phyloP scores from a whole-genome alignment of 2,888 invertebrate genomes.

The Agrilus biguttatus region DNA sequence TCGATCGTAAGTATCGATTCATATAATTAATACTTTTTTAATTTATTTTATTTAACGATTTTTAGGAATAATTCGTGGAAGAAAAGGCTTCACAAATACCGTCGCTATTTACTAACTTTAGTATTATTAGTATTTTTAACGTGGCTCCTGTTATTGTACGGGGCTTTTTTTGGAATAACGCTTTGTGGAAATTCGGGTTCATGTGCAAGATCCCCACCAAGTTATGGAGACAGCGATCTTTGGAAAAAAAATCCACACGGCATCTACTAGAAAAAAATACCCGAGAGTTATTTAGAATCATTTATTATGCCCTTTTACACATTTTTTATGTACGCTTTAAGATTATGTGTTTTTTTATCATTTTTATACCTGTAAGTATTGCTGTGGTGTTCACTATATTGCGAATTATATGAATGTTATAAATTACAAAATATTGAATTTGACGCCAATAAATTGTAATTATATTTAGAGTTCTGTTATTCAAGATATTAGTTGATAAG shows the following conservation, averaged over 20 bases:
- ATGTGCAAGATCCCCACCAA: too few relatives aligned
- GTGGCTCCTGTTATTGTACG: conserved; percentile 10
- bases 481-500: background rate
- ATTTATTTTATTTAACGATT: background rate
- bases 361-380: too few relatives aligned
- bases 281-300: too few relatives aligned
- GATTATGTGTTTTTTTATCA: too few relatives aligned
- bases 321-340: too few relatives aligned
- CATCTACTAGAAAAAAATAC: too few relatives aligned
- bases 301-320: too few relatives aligned
- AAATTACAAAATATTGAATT: too few relatives aligned
- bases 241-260: too few relatives aligned
- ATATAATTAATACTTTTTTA: background rate
- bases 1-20: background rate
- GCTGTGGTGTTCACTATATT: too few relatives aligned
- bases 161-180: conserved; percentile 8
- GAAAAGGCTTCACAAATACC: conserved; percentile 2
- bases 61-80: conserved; percentile 6
- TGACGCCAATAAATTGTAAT: background rate
- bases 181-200: conserved; percentile 5
- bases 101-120: conserved; percentile 3
- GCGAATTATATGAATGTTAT: too few relatives aligned
- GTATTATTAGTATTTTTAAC: conserved; percentile 7
- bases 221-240: too few relatives aligned
- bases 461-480: background rate